Evolutionary conservation across 35 echinoderm and acorn worm genomes (phyloP), one percentile per base, ranked within the genome.

Genomic region (Ophiothrix spiculata): DNA sequence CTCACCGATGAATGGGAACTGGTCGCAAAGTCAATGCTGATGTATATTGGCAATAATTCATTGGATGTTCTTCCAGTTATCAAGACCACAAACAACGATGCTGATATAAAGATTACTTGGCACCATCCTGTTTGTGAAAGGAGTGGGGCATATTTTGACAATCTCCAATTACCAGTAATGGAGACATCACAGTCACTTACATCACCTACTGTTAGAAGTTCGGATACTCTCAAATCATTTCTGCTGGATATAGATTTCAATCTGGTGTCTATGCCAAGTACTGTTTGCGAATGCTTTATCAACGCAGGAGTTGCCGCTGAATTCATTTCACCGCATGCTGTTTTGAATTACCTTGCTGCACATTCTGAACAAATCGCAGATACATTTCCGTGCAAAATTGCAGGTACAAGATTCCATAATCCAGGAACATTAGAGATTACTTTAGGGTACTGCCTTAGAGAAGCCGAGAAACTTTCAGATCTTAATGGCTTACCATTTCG

Each of bases 401-500:
- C 38, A 11, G 40, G 35, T 16, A 46, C 80, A 21, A 34, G 16
- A 31, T 82, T 82, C 80, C 14, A 82, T 25, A 46, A 82, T 33
- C 34, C 32, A 14, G 11, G 16, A 2, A 82, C 45, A 29, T 10
- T 82, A 11, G 8, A 12, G 1, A 82, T 45, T 12, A 1, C 54
- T 21, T 56, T 82, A 16, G 40, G 54, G 6, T 82, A 82, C 80
- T 82, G 80, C 41, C 80, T 82, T 10, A 45, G 49, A 4, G 80
- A n/a, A 31, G 33, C 49, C 14, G 23, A 40, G 6, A 46, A 56
- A 6, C 80, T 41, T 4, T 4, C 38, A 1, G 80, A 82, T 3
- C 80, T 82, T 1, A 33, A 54, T 56, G 41, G 80, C 16, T 56
- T 82, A 32, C 80, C 80, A 1, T 32, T 82, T 32, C 1, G 40